phyloP scores from a whole-genome alignment of 2,797 vertebrate species.

The Pristis pectinata region DNA sequence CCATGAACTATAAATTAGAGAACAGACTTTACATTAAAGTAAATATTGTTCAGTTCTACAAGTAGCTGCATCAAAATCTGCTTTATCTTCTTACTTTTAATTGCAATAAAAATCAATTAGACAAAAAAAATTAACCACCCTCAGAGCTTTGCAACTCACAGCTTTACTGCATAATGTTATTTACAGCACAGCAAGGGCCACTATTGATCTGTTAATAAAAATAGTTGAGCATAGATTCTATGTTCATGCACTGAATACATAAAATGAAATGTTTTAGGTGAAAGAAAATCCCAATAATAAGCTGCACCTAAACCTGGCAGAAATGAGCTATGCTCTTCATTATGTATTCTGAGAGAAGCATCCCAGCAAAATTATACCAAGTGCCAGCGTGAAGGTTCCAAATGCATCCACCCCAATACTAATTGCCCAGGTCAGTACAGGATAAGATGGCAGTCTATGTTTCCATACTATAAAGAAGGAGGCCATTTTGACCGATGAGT shows the following conservation, averaged over 20 bases:
- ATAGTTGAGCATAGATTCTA: neutral
- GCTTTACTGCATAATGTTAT: neutral
- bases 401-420: too few relatives aligned
- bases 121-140: neutral
- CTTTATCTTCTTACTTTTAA: neutral
- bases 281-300: neutral
- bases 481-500: too few relatives aligned
- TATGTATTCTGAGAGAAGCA: neutral
- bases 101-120: constrained; percentile 19
- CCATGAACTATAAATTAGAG: neutral
- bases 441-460: neutral
- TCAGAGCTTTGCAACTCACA: neutral
- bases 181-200: neutral
- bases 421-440: neutral
- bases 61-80: neutral
- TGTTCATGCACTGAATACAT: neutral
- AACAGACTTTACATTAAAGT: neutral
- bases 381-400: neutral
- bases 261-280: neutral
- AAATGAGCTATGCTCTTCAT: neutral
- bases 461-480: too few relatives aligned
- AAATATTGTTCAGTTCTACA: neutral
- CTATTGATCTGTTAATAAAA: constrained; percentile 26
- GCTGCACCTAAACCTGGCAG: neutral
- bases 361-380: neutral